These are phyloP conservation scores for Sylvilagus bachmani DNA, from an alignment of 2,113 vertebrate genomes.

Conservation along the genomic window DNA sequence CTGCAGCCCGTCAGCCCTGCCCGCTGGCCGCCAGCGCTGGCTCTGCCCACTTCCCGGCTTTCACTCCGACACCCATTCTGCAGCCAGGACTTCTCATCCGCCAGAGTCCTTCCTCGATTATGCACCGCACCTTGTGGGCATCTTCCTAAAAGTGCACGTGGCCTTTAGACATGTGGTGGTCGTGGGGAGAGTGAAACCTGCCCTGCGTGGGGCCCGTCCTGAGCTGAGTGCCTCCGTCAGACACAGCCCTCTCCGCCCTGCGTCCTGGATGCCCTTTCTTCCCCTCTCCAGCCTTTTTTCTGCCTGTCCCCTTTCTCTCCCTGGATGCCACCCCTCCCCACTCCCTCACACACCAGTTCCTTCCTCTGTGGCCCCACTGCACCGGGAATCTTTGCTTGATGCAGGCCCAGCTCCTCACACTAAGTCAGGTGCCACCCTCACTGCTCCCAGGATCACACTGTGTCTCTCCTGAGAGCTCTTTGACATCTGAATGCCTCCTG, in stretches of 20 bases:
- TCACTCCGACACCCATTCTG: accelerated
- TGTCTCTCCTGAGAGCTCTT: neutral
- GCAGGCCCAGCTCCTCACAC: accelerated
- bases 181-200: neutral
- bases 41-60: neutral
- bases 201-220: neutral
- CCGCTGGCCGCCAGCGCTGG: neutral
- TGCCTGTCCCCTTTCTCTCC: no score
- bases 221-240: accelerated
- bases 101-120: neutral
- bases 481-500: neutral
- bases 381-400: neutral
- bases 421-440: neutral
- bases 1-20: neutral
- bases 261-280: accelerated
- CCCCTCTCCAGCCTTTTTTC: neutral
- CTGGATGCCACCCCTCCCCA: no score
- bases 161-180: neutral
- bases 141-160: neutral
- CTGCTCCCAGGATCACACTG: accelerated
- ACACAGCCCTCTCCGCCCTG: neutral
- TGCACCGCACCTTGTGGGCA: neutral
- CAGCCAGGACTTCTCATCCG: neutral
- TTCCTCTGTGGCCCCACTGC: neutral
- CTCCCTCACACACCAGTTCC: neutral